Percentiles rank a stretch among this genome's conserved stretches.
phyloP scores from a whole-genome alignment of 2,888 invertebrate genomes.

The Torymus texanus region DNA sequence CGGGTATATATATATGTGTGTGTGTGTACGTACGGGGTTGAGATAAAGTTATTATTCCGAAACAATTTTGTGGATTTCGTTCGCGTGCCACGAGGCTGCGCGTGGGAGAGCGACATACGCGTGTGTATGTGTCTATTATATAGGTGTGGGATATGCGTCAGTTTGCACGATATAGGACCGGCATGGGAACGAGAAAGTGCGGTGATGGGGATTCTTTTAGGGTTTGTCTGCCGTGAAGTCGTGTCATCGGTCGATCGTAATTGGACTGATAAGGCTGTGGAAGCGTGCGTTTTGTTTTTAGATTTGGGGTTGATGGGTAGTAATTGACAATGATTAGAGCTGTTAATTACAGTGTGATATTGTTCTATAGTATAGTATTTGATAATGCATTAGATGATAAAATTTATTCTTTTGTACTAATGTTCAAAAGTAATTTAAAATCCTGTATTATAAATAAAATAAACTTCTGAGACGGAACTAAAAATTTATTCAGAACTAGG shows the following conservation, averaged over 20 bases:
- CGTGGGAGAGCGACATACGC: neutral
- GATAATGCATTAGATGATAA: no score
- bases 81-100: conserved; percentile 61
- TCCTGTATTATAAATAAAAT: no score
- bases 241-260: conserved; percentile 10
- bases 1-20: neutral
- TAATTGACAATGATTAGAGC: neutral
- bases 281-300: conserved; percentile 20
- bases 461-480: neutral
- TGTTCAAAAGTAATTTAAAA: no score
- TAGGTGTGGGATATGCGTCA: conserved; percentile 45
- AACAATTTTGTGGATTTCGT: conserved; percentile 60
- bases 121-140: neutral
- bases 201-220: neutral
- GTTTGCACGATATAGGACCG: conserved; percentile 52
- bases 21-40: conserved; percentile 17
- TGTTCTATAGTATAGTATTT: no score
- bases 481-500: neutral
- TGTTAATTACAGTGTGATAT: no score
- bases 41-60: conserved; percentile 67
- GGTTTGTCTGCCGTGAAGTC: conserved; percentile 4
- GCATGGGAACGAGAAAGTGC: conserved; percentile 59
- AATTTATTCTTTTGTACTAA: no score
- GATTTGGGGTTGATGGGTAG: conserved; percentile 2
- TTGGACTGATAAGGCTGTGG: neutral